Conservation (phyloP, 2,888 invertebrate genomes). For the Synanthedon vespiformis region DNA sequence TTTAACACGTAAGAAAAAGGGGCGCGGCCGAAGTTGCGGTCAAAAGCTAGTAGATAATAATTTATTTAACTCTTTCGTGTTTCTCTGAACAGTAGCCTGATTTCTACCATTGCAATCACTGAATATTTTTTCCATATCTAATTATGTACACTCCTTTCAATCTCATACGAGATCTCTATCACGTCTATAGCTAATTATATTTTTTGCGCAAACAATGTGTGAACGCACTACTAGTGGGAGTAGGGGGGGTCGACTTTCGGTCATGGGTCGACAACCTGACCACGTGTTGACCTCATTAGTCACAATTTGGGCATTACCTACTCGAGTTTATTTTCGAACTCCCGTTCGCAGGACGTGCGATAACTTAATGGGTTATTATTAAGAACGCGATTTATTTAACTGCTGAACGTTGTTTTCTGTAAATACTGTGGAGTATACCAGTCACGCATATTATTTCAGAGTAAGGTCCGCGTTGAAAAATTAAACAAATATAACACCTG, state of each 20-base stretch:
- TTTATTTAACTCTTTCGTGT: no score
- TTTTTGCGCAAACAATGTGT: conserved; percentile 29
- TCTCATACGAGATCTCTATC: not conserved
- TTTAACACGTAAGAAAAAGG: no score
- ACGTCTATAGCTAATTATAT: conserved; percentile 2
- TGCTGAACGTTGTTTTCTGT: no score
- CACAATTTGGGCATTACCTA: not conserved
- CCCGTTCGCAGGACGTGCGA: not conserved
- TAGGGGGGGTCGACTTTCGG: conserved; percentile 25
- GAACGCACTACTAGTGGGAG: conserved; percentile 16
- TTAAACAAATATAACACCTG: no score
- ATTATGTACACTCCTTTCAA: not conserved
- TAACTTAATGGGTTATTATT: not conserved
- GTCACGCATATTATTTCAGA: no score
- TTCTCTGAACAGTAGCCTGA: not conserved
- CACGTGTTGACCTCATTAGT: conserved; percentile 33
- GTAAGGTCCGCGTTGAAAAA: no score
- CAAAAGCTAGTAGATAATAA: no score
- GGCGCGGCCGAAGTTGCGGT: no score
- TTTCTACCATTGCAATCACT: not conserved
- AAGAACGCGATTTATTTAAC: no score
- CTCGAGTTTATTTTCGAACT: not conserved
- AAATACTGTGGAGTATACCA: no score
- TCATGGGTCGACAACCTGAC: conserved; percentile 35
- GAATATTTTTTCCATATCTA: not conserved